Percentiles rank a stretch among this genome's conserved stretches.
Conservation (phyloP, 2,797 vertebrate genomes). For the Hydrolagus colliei region DNA sequence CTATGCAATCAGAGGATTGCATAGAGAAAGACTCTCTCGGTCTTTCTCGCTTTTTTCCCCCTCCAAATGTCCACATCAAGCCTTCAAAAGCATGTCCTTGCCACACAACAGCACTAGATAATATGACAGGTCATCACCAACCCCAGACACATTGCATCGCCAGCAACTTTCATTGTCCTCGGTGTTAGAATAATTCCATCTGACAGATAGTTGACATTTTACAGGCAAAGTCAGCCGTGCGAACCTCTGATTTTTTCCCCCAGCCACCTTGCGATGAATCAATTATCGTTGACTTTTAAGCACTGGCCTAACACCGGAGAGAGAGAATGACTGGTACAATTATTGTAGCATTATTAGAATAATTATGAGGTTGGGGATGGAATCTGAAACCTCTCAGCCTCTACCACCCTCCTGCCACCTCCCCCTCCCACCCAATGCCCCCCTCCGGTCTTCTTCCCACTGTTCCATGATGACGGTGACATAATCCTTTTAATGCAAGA, state of each 20-base stretch:
- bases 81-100: background rate
- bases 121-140: background rate
- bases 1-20: background rate
- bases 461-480: background rate
- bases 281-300: no score
- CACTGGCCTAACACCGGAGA: background rate
- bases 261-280: background rate
- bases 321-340: background rate
- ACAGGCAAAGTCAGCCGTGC: background rate
- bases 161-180: background rate
- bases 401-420: no score
- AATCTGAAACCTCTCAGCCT: no score
- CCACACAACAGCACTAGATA: background rate
- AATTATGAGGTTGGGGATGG: no score
- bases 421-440: no score
- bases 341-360: background rate
- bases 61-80: background rate
- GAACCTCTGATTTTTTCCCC: background rate
- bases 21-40: background rate
- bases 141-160: background rate
- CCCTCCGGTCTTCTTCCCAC: no score
- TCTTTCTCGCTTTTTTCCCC: background rate
- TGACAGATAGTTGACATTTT: background rate
- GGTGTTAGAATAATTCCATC: background rate
- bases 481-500: background rate